phyloP scores from a whole-genome alignment of 35 echinoderm and acorn worm species.

The Lytechinus variegatus region DNA sequence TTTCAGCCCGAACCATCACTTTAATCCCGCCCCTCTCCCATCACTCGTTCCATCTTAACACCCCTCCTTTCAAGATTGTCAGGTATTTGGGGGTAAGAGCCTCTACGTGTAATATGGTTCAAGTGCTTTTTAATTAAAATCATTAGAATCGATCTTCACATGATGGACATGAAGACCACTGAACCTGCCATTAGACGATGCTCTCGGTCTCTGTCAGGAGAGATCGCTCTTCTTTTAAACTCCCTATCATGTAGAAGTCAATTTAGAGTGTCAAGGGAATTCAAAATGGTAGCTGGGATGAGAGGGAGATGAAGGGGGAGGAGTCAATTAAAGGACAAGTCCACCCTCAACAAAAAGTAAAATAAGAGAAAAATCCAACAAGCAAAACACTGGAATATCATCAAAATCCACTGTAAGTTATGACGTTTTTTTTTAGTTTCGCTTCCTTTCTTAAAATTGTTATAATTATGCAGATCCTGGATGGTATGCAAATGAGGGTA shows the following conservation, averaged over 20 bases:
- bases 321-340: no score
- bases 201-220: background rate
- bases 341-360: no score
- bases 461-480: no score
- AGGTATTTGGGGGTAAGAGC: background rate
- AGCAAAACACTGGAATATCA: no score
- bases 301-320: no score
- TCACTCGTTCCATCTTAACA: background rate
- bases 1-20: background rate
- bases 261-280: background rate
- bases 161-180: background rate
- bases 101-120: background rate
- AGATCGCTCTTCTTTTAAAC: background rate
- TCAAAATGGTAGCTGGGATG: background rate
- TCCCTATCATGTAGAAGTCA: background rate
- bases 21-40: background rate
- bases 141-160: background rate
- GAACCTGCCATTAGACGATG: background rate
- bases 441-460: no score
- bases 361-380: no score
- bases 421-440: no score
- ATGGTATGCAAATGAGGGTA: no score
- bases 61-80: background rate
- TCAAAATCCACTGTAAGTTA: no score
- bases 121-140: slow-evolving; percentile 5